Conservation (phyloP, 2,797 vertebrate genomes). For the Ctenosaura bakeri region DNA sequence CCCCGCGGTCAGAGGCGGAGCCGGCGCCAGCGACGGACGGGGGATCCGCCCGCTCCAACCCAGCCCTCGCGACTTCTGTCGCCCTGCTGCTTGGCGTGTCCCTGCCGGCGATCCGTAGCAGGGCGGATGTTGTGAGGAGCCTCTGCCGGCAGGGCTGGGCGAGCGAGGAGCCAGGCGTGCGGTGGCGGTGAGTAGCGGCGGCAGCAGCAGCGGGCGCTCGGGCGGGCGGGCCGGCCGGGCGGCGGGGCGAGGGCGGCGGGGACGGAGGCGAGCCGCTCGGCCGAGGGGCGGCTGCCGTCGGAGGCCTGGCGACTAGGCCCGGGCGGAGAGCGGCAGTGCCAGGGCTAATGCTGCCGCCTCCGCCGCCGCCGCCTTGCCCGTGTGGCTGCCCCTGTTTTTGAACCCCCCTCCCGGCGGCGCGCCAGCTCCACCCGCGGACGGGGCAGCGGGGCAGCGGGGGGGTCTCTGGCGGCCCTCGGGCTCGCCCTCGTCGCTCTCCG, state of each 20-base stretch:
- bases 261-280: not conserved
- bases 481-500: no score
- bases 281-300: not conserved
- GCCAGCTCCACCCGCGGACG: not conserved
- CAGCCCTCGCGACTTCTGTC: slow-evolving; percentile 17
- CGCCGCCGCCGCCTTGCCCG: no score
- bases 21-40: no score
- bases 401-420: not conserved
- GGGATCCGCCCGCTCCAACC: not conserved
- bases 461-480: no score
- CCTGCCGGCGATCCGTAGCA: slow-evolving; percentile 43
- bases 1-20: not conserved
- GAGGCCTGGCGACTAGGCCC: slow-evolving; percentile 4
- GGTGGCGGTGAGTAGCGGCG: slow-evolving; percentile 1
- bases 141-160: slow-evolving; percentile 36
- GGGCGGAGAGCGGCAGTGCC: no score
- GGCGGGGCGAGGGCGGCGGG: not conserved
- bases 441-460: not conserved
- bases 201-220: not conserved
- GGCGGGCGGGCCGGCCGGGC: no score
- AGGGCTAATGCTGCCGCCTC: no score
- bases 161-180: slow-evolving; percentile 4
- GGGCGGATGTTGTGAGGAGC: slow-evolving; percentile 53
- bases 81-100: slow-evolving; percentile 22
- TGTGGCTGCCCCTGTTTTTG: not conserved